Evolutionary conservation across 1,140 invertebrate species (phyloP).

Genomic region (Andrena cerasifolii): DNA sequence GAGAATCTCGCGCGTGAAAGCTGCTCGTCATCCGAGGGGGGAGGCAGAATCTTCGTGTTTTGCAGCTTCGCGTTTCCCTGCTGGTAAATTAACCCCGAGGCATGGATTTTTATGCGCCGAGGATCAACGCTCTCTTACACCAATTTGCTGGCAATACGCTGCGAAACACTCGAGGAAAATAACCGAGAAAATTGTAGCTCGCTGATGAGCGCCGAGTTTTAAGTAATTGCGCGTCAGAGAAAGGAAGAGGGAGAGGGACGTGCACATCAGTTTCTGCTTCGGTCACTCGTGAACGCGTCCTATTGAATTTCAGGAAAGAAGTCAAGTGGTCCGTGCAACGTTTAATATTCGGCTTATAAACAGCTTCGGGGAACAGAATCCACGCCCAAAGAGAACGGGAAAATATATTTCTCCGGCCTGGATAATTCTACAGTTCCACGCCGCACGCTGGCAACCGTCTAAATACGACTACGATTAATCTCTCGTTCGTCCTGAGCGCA

Average conservation of each 20-base stretch:
- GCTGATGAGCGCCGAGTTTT: not conserved
- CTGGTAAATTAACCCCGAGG: not conserved
- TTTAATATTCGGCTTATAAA: too few species aligned
- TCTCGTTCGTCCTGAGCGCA: too few species aligned
- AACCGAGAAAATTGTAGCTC: not conserved
- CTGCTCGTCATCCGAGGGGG: not conserved
- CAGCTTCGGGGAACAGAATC: not conserved
- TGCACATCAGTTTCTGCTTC: not conserved
- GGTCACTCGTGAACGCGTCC: not conserved
- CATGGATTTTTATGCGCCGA: slow-evolving; percentile 19
- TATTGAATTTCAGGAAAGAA: not conserved
- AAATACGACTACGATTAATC: too few species aligned
- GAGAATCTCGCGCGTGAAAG: too few species aligned
- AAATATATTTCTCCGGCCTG: too few species aligned
- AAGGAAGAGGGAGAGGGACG: not conserved
- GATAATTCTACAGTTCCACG: too few species aligned
- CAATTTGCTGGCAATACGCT: slow-evolving; percentile 17
- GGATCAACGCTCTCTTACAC: not conserved
- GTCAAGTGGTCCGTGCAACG: too few species aligned
- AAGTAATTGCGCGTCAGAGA: not conserved
- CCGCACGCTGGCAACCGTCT: too few species aligned
- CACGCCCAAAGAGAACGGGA: not conserved
- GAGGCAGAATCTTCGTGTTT: not conserved
- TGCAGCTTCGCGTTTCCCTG: not conserved
- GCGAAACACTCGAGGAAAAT: not conserved